Conservation (phyloP, 2,113 vertebrate species). For the Coregonus clupeaformis region DNA sequence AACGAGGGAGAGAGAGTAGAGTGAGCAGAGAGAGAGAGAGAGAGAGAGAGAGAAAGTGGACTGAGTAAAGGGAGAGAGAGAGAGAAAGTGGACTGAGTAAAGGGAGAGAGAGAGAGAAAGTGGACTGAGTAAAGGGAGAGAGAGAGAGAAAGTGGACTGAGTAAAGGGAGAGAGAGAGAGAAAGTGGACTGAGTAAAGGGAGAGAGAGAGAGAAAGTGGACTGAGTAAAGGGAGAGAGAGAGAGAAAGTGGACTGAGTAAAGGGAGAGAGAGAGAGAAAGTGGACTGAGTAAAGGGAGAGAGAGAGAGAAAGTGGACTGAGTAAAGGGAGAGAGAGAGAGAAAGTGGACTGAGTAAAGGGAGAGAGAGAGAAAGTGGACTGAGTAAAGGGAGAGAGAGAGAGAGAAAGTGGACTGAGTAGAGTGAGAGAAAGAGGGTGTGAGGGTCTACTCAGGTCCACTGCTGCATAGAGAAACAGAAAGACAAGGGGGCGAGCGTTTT, state of each 20-base stretch:
- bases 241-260: too few relatives aligned
- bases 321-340: neutral
- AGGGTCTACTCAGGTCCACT: neutral
- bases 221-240: neutral
- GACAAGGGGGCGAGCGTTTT: slow-evolving; percentile 2
- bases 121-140: neutral
- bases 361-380: neutral
- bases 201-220: neutral
- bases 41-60: neutral
- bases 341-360: neutral
- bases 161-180: neutral
- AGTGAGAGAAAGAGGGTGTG: neutral
- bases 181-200: neutral
- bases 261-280: slow-evolving; percentile 1
- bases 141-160: neutral
- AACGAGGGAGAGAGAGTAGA: neutral
- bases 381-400: neutral
- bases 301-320: neutral
- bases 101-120: neutral
- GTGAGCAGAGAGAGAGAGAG: neutral
- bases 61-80: neutral
- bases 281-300: neutral
- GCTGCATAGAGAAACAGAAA: neutral
- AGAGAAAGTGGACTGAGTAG: neutral
- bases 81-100: neutral